These are phyloP conservation scores for Leptinotarsa defecta DNA, from an alignment of 1,140 invertebrate genomes.

Conservation along the genomic window DNA sequence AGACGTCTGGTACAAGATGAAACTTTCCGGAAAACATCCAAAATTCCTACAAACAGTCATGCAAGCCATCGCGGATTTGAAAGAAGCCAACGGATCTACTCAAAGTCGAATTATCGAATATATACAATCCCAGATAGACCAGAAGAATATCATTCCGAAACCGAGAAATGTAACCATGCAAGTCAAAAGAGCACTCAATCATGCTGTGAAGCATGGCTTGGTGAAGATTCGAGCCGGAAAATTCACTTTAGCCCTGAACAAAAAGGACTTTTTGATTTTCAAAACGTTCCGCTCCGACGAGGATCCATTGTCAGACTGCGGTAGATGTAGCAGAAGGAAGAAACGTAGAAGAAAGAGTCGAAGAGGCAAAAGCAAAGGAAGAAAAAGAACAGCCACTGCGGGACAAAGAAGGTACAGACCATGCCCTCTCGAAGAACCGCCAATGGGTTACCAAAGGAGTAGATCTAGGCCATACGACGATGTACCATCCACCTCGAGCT, in stretches of 20 bases:
- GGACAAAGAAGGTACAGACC: neutral
- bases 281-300: slow-evolving; percentile 21
- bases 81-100: slow-evolving; percentile 16
- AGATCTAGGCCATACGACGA: too few relatives aligned
- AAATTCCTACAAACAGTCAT: slow-evolving; percentile 5
- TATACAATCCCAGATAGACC: slow-evolving; percentile 9
- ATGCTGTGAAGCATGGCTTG: slow-evolving; percentile 32
- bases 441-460: too few relatives aligned
- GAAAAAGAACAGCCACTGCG: neutral
- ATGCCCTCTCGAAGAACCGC: too few relatives aligned
- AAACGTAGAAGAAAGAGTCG: slow-evolving; percentile 5
- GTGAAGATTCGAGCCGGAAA: slow-evolving; percentile 35
- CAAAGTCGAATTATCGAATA: slow-evolving; percentile 22
- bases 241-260: slow-evolving; percentile 29
- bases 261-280: slow-evolving; percentile 32
- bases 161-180: slow-evolving; percentile 33
- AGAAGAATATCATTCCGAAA: slow-evolving; percentile 15
- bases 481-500: neutral
- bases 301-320: slow-evolving; percentile 8
- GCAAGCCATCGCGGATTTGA: slow-evolving; percentile 18
- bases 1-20: slow-evolving; percentile 19
- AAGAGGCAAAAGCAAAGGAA: slow-evolving; percentile 2
- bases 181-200: slow-evolving; percentile 34
- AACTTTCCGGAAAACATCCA: slow-evolving; percentile 10
- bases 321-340: slow-evolving; percentile 7